Conservation (phyloP, 2,113 vertebrate species). For the Perca schrenkii region DNA sequence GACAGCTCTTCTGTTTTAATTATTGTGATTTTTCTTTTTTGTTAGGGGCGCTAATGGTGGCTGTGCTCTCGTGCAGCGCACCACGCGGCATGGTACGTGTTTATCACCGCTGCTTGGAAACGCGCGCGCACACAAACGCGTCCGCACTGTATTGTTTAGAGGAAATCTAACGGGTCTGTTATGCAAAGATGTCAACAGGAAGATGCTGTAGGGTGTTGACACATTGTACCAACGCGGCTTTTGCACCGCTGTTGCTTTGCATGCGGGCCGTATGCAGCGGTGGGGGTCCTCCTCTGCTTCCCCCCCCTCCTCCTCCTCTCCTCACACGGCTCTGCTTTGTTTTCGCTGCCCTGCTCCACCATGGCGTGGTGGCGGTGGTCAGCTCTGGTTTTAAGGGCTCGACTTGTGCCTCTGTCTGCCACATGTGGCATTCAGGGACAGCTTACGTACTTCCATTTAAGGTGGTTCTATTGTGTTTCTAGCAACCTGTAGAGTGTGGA, state of each 20-base stretch:
- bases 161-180: neutral
- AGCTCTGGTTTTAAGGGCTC: slow-evolving; percentile 9
- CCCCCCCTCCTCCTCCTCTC: neutral
- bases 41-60: slow-evolving; percentile 15
- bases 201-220: slow-evolving; percentile 49
- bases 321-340: slow-evolving; percentile 63
- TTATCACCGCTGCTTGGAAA: slow-evolving; percentile 12
- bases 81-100: slow-evolving; percentile 49
- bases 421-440: slow-evolving; percentile 35
- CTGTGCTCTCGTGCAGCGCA: neutral
- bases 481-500: slow-evolving; percentile 61
- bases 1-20: slow-evolving; percentile 18
- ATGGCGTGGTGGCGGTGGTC: slow-evolving; percentile 29
- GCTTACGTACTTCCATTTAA: neutral
- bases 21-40: neutral
- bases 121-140: neutral
- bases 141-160: neutral
- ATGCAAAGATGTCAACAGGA: neutral
- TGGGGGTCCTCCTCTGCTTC: slow-evolving; percentile 6
- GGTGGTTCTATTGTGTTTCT: slow-evolving; percentile 24
- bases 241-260: slow-evolving; percentile 17
- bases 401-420: neutral
- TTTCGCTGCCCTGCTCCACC: slow-evolving; percentile 57
- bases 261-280: slow-evolving; percentile 19
- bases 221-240: slow-evolving; percentile 12